Conservation (phyloP, 2,888 invertebrate genomes). For the Stenichneumon culpator region DNA sequence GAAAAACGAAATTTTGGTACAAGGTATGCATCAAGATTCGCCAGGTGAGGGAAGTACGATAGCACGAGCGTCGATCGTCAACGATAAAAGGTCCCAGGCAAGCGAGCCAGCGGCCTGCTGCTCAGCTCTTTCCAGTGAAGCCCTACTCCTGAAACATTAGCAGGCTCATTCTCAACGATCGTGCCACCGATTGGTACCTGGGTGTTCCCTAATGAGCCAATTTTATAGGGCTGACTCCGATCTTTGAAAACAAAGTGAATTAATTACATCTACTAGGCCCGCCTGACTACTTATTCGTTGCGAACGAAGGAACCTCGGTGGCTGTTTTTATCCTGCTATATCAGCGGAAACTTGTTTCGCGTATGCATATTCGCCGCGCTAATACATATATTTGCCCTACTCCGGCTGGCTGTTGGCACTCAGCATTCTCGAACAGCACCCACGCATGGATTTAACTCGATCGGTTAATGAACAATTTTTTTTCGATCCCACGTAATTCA, state of each 20-base stretch:
- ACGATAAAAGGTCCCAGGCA: conserved; percentile 48
- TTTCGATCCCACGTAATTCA: neutral
- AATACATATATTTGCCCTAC: neutral
- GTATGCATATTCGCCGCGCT: conserved; percentile 6
- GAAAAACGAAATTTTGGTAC: neutral
- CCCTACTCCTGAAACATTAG: conserved; percentile 33
- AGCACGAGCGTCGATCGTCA: conserved; percentile 55
- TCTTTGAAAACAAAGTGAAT: conserved; percentile 74
- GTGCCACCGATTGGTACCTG: conserved; percentile 73
- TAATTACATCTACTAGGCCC: conserved; percentile 70
- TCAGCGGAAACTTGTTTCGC: conserved; percentile 44
- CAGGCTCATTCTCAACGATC: conserved; percentile 74
- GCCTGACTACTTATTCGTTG: conserved; percentile 40
- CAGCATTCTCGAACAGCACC: conserved; percentile 13
- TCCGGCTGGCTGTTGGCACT: conserved; percentile 14
- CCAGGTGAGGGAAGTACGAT: conserved; percentile 25
- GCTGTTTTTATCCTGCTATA: conserved; percentile 56
- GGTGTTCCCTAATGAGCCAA: conserved; percentile 78
- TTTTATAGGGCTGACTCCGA: conserved; percentile 76
- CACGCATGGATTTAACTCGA: neutral
- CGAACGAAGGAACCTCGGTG: conserved; percentile 28
- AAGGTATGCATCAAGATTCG: neutral
- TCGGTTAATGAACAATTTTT: neutral
- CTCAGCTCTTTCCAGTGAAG: conserved; percentile 29
- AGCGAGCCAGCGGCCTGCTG: conserved; percentile 31